Evolutionary conservation across 2,797 vertebrate genomes (phyloP).

Genomic region (Xenentodon cancila): DNA sequence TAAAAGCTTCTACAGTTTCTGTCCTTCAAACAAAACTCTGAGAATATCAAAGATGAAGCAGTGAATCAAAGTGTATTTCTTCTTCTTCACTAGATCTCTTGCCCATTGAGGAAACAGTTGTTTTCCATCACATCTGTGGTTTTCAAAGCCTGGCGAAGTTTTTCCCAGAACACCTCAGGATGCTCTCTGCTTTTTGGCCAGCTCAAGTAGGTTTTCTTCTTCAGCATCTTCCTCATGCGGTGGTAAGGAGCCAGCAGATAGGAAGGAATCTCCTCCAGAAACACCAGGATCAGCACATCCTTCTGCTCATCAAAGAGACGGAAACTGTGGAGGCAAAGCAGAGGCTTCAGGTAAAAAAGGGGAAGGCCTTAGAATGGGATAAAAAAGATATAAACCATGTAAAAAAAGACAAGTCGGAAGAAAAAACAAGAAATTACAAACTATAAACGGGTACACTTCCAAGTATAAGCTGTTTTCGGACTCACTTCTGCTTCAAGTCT

Average conservation of each 20-base stretch:
- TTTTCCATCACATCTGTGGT: slow-evolving; percentile 23
- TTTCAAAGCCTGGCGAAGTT: slow-evolving; percentile 69
- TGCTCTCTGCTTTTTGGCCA: slow-evolving; percentile 68
- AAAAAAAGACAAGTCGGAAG: not conserved
- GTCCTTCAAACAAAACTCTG: not conserved
- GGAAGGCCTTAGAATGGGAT: not conserved
- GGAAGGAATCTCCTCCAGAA: slow-evolving; percentile 77
- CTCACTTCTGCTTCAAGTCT: too few species aligned
- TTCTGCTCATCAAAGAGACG: slow-evolving; percentile 81
- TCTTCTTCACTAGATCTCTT: not conserved
- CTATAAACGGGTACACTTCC: too few species aligned
- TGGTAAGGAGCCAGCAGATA: slow-evolving; percentile 73
- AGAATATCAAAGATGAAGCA: too few species aligned
- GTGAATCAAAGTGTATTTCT: too few species aligned
- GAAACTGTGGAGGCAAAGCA: slow-evolving; percentile 36
- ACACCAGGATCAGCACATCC: slow-evolving; percentile 80
- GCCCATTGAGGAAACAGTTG: not conserved
- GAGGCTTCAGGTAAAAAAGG: not conserved
- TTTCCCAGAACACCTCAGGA: slow-evolving; percentile 78
- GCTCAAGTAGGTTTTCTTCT: slow-evolving; percentile 77
- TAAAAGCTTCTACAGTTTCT: not conserved
- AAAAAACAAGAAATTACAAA: too few species aligned
- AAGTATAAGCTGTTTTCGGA: too few species aligned
- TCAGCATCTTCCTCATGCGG: slow-evolving; percentile 79
- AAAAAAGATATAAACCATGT: not conserved